Evolutionary conservation across 2,888 invertebrate genomes (phyloP), one percentile per base, ranked within the genome.

Genomic region (Drepana falcataria): DNA sequence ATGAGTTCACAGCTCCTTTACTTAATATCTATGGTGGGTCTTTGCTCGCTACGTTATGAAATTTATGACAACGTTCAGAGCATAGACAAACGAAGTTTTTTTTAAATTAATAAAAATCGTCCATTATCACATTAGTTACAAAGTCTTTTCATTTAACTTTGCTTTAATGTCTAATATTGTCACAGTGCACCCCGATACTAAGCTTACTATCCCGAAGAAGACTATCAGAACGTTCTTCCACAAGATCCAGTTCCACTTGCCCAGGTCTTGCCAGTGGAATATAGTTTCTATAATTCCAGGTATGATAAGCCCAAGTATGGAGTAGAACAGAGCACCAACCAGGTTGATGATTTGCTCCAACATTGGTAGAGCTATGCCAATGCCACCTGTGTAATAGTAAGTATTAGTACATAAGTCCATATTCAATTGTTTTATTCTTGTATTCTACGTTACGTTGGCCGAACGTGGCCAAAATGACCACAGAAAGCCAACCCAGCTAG

Each of bases 271-370:
- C 94, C 94, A 95, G 49, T 92, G 87, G 56, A 94, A 92, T 0
- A 96, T 92, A 0, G 94, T 94, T 66, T 96, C 95, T 1, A 96
- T 87, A 2, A 95, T 80, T 0, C 95, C 94, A n/a, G 96, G 96
- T 48, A 95, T 93, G 57, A 94, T 92, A 47, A 96, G 92, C 1
- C 98, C 97, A 48, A 94, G 88, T 21, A 93, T 92, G 0, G 95
- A 95, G 70, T 94, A 94, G 69, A 94, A 94, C 5, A 94, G 71
- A 2, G 91, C 85, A 1, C 91, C 91, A 0, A 91, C 91, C 2
- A 91, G 69, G 61, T 88, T 88, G 55, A 91, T 91, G 53, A 91
- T 88, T 59, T 90, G 85, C 54, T 91, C 91, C 55, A 91, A 64
- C 76, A 85, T 84, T 0, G 91, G 91, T 2, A 91, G 93, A 0